phyloP scores from a whole-genome alignment of 92 coral and sea anemone species.

The Palythoa grandiflora region DNA sequence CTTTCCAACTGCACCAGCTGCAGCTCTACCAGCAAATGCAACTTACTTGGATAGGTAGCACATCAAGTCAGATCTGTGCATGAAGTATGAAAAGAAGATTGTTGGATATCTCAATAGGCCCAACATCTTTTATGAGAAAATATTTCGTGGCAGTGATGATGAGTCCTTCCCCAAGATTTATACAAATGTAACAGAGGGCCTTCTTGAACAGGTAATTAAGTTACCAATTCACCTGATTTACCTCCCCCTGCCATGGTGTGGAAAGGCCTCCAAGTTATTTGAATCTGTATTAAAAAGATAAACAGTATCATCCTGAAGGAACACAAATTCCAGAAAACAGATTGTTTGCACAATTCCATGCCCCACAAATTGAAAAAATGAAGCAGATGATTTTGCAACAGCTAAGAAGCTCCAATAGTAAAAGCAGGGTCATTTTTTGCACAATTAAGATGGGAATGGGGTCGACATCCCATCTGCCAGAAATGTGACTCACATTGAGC shows the following conservation, averaged over 20 bases:
- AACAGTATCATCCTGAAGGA: conserved; percentile 19
- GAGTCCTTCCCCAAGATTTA: conserved; percentile 13
- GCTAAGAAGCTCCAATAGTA: conserved; percentile 1
- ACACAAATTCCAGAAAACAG: conserved; percentile 41
- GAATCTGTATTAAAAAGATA: conserved; percentile 8
- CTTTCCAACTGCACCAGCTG: conserved; percentile 41
- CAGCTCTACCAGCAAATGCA: conserved; percentile 52
- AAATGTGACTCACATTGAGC: conserved; percentile 43
- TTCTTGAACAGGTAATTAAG: neutral
- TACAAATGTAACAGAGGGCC: conserved; percentile 5
- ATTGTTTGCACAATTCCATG: conserved; percentile 44
- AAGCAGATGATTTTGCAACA: conserved; percentile 35
- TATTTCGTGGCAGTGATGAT: conserved; percentile 17
- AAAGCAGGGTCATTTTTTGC: conserved; percentile 30
- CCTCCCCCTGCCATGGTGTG: conserved; percentile 42
- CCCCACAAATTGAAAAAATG: conserved; percentile 47
- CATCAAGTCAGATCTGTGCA: conserved; percentile 8
- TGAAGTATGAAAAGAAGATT: conserved; percentile 28
- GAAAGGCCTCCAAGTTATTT: conserved; percentile 33
- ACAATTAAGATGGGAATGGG: conserved; percentile 56
- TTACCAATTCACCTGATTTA: conserved; percentile 26
- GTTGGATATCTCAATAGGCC: conserved; percentile 31
- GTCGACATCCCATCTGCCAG: conserved; percentile 43
- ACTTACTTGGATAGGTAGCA: conserved; percentile 34
- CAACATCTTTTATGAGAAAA: conserved; percentile 37